These are phyloP conservation scores for Engystomops pustulosus DNA, from an alignment of 2,113 vertebrate genomes.

Conservation along the genomic window DNA sequence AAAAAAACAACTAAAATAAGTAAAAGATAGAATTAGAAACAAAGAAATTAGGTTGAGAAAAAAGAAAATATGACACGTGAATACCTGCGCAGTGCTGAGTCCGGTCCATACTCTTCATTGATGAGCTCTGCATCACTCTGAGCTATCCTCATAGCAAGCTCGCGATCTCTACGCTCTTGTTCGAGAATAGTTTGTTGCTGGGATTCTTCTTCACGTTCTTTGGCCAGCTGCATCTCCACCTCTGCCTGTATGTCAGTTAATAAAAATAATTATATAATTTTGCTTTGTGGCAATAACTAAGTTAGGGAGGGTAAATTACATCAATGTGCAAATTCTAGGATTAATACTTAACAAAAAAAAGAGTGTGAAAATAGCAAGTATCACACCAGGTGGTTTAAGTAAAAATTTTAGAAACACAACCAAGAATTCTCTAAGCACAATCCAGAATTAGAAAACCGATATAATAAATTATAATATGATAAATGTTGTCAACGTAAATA, in stretches of 20 bases:
- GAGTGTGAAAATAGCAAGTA: no score
- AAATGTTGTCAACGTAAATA: background rate
- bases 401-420: no score
- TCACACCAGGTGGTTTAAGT: no score
- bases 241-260: conserved; percentile 76
- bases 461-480: background rate
- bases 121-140: conserved; percentile 93
- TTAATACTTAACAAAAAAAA: no score
- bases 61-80: background rate
- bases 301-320: background rate
- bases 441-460: background rate
- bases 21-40: background rate
- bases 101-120: conserved; percentile 81
- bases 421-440: no score
- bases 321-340: no score
- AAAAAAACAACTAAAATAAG: background rate
- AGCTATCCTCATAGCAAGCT: conserved; percentile 93
- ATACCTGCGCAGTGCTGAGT: conserved; percentile 87
- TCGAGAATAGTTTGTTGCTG: conserved; percentile 86
- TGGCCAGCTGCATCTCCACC: conserved; percentile 87
- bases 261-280: background rate
- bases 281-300: background rate
- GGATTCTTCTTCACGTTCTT: conserved; percentile 84
- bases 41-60: background rate
- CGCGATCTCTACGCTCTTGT: conserved; percentile 91